A percentile compares a stretch with the other conserved stretches of the same genome.
These are phyloP conservation scores for Theodoxus fluviatilis DNA, from an alignment of 2,888 invertebrate genomes.

Conservation along the genomic window DNA sequence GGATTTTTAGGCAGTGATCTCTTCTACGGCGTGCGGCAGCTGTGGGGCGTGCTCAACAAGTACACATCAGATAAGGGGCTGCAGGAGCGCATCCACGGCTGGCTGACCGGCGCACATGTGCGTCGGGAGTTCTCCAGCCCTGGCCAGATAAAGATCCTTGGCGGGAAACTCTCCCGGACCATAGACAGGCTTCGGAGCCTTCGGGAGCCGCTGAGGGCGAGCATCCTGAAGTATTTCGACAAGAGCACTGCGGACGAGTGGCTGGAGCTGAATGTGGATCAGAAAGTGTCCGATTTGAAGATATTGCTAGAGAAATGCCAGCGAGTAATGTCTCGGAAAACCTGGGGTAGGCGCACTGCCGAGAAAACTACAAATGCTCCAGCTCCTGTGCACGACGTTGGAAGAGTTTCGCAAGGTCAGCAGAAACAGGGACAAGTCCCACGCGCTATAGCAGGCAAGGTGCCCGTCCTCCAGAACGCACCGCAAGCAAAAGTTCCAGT, in stretches of 20 bases:
- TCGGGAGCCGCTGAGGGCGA: constrained; percentile 22
- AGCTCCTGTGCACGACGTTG: no score
- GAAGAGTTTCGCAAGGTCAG: no score
- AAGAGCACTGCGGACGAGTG: constrained; percentile 38
- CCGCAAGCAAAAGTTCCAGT: no score
- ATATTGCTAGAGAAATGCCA: no score
- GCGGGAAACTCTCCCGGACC: constrained; percentile 19
- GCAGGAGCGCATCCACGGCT: constrained; percentile 32
- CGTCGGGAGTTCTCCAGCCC: constrained; percentile 35
- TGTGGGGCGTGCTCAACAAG: constrained; percentile 27
- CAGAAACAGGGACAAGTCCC: no score
- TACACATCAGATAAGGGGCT: constrained; percentile 17
- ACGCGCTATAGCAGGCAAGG: no score
- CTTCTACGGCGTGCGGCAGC: constrained; percentile 48
- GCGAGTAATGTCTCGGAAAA: no score
- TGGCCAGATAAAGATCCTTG: constrained; percentile 32
- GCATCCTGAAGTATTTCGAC: constrained; percentile 30
- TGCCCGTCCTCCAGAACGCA: no score
- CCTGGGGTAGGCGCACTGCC: no score
- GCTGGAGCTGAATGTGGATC: constrained; percentile 34
- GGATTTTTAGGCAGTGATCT: constrained; percentile 67
- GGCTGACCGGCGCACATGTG: constrained; percentile 36
- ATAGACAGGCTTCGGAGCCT: constrained; percentile 18
- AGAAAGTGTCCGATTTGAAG: constrained; percentile 22
- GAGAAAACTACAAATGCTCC: no score